Evolutionary conservation across 2,888 invertebrate genomes (phyloP), one percentile per base, ranked within the genome.

Genomic region (Cheiracanthium punctorium): DNA sequence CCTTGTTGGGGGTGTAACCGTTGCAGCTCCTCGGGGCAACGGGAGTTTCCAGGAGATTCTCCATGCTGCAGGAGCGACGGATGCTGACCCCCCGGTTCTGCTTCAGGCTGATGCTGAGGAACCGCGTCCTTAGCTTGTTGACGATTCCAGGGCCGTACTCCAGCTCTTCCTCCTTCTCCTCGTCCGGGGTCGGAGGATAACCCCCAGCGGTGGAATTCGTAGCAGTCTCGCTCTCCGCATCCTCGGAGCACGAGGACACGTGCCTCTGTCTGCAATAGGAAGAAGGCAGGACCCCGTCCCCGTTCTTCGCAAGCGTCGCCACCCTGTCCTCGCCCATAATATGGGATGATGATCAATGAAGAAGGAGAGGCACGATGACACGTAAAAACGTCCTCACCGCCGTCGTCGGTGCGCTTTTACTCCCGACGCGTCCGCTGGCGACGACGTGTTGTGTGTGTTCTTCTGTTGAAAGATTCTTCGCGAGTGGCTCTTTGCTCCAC

Each of bases 121-220:
- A 97, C 91, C 96, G 95, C 91, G 96, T 96, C 91, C 96, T 95
- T 89, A 97, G 93, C 90, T 95, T 95, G 91, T 96, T 96, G 52
- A 97, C 97, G 91, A 97, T 97, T 82, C 97, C 97, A 75, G 97
- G 97, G 0, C 97, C 97, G 93, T 97, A 97, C 91, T 95, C 95
- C 82, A 97, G 93, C 91, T 97, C 97, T 92, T 96, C 96, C 89
- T 94, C 93, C 76, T 94, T 93, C 91, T 94, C 94, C 80, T 93
- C 89, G 28, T 88, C 88, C 0, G 76, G 80, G 1, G 74, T 74
- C 8, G 72, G 76, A 29, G 82, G 82, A 28, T 85, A 85, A 41
- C 84, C 84, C 17, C 74, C 48, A 0, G 75, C 75, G 1, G 85
- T 86, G 12, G 80, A 75, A n/a, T n/a, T n/a, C n/a, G n/a, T n/a